Base-by-base conservation (phyloP, 1,140 invertebrate genomes). In the Penaeus indicus region DNA sequence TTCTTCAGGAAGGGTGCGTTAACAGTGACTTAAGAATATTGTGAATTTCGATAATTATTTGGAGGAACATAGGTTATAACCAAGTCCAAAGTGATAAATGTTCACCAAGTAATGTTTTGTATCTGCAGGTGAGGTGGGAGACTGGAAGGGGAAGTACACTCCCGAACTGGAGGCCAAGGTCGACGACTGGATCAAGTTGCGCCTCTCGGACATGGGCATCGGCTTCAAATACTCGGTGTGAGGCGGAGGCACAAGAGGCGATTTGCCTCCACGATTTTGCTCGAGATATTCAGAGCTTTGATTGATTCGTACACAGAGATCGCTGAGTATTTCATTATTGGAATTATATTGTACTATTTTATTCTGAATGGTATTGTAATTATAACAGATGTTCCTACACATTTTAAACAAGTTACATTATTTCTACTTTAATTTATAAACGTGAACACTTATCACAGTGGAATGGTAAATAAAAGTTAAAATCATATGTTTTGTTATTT, bases 121-220 rank as follows among this genome's bases (percentile, higher is more conserved):
- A 4, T n/a, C 47, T 18, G 22, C 22, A 88, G 87, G 87, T 27
- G 47, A 91, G 77, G 91, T 92, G 27, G 93, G 93, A n/a, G 93
- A 93, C 90, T 93, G 93, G 93, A 91, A 92, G 75, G 93, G 92
- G 80, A 90, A 92, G 78, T 93, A 92, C 84, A 91, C 92, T 13
- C 78, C 85, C 0, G 92, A 92, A 64, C 90, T 92, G 78, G 91
- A 90, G 21, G 85, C 90, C 54, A 86, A 90, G 72, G 91, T 93
- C 60, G 92, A 93, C 72, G 18, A 91, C 16, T 92, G 92, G 91
- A 91, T 92, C 42, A 64, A 91, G 60, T 82, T 63, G 10, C 91
- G 92, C n/a, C 67, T 91, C 13, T 60, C 13, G 13, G 87, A 84
- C 75, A 27, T 88, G 25, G 86, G 80, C 25, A 83, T 88, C n/a